A percentile compares a stretch with the other conserved stretches of the same genome.
These are phyloP conservation scores for Pristionchus arcanus DNA, from an alignment of 2,888 invertebrate species.

Conservation along the genomic window DNA sequence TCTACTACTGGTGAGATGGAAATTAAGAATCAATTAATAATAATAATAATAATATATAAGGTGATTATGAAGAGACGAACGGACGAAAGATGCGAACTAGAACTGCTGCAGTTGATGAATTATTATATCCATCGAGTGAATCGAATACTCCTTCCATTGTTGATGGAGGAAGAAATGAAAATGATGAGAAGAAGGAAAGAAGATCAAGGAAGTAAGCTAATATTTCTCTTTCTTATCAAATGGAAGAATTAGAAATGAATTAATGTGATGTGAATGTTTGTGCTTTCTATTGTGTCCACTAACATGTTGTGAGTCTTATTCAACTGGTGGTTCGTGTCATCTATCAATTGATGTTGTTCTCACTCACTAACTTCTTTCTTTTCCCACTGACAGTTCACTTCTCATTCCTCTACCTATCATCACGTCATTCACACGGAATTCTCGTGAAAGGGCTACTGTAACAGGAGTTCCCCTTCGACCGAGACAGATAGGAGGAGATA, in stretches of 20 bases:
- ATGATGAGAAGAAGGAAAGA: conserved; percentile 31
- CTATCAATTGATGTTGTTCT: not conserved
- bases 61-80: not conserved
- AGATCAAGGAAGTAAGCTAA: conserved; percentile 50
- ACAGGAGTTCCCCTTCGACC: conserved; percentile 38
- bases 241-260: not conserved
- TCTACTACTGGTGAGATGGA: conserved; percentile 12
- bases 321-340: not conserved
- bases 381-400: conserved; percentile 5
- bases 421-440: conserved; percentile 40
- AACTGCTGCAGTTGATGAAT: conserved; percentile 85
- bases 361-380: conserved; percentile 1
- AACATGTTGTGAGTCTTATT: not conserved
- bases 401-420: not conserved
- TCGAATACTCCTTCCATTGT: not conserved
- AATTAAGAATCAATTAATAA: not conserved
- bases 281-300: conserved; percentile 9
- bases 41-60: not conserved
- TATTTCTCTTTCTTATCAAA: not conserved
- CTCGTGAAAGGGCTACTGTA: conserved; percentile 1
- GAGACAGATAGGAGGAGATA: conserved; percentile 24
- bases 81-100: conserved; percentile 83
- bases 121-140: conserved; percentile 82
- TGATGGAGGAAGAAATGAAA: conserved; percentile 10
- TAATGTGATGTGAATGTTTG: not conserved